phyloP scores from a whole-genome alignment of 2,888 invertebrate species.

The Drosophila yooni region DNA sequence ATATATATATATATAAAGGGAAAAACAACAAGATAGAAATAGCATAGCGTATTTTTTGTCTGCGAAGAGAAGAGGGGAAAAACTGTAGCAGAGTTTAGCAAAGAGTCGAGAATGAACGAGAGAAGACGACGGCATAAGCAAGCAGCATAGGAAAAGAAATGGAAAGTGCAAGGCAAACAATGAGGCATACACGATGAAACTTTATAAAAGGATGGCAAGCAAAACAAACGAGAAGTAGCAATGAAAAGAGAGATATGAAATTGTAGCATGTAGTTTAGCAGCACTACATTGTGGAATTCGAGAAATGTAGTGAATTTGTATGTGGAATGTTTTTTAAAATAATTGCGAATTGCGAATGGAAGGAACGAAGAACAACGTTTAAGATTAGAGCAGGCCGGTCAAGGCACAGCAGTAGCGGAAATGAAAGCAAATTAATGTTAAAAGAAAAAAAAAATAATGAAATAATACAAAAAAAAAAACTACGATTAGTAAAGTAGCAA shows the following conservation, averaged over 20 bases:
- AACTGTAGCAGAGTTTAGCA: conserved; percentile 27
- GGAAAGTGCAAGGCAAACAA: conserved; percentile 53
- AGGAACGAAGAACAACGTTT: conserved; percentile 20
- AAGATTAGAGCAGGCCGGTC: conserved; percentile 8
- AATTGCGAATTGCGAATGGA: neutral
- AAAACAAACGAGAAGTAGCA: conserved; percentile 26
- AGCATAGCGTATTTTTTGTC: conserved; percentile 60
- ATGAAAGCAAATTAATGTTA: conserved; percentile 54
- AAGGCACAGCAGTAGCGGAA: conserved; percentile 53
- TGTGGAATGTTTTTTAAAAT: conserved; percentile 34
- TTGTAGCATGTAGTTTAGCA: conserved; percentile 62
- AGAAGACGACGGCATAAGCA: conserved; percentile 3
- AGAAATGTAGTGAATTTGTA: conserved; percentile 31
- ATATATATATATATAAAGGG: conserved; percentile 27
- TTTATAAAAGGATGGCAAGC: conserved; percentile 49
- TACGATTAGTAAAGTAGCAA: conserved; percentile 49
- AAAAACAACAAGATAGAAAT: conserved; percentile 42
- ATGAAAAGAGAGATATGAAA: conserved; percentile 36
- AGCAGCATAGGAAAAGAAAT: conserved; percentile 17
- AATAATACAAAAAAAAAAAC: conserved; percentile 18
- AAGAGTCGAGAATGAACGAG: conserved; percentile 13
- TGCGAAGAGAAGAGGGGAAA: conserved; percentile 19
- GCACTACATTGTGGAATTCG: conserved; percentile 39
- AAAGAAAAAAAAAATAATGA: conserved; percentile 22
- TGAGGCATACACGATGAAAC: conserved; percentile 60